phyloP scores from a whole-genome alignment of 2,113 vertebrate species.

The Bettongia penicillata region DNA sequence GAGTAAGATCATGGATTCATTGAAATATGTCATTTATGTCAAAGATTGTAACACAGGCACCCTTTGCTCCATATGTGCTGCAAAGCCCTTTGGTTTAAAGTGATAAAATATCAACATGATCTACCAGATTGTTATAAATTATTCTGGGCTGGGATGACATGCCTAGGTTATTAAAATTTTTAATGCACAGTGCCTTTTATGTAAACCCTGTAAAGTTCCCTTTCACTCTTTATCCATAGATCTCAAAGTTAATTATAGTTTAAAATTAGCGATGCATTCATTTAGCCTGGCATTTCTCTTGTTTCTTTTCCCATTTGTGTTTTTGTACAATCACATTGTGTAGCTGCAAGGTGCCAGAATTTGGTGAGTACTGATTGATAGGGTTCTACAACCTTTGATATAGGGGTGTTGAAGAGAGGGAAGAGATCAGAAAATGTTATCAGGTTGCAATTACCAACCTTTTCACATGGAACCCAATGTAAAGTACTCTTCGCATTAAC shows the following conservation, averaged over 20 bases:
- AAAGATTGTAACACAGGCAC: conserved; percentile 25
- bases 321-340: neutral
- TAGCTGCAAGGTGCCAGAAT: neutral
- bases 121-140: conserved; percentile 10
- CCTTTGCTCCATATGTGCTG: neutral
- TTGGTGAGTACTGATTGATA: neutral
- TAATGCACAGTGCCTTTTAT: neutral
- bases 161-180: neutral
- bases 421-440: neutral
- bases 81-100: conserved; percentile 19
- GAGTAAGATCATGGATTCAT: neutral
- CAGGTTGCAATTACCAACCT: neutral
- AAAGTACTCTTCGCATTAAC: neutral
- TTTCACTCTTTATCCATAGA: conserved; percentile 5
- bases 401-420: neutral
- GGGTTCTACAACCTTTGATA: neutral
- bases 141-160: neutral
- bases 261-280: neutral
- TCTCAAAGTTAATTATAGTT: conserved; percentile 3
- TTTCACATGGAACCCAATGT: neutral
- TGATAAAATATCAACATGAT: neutral
- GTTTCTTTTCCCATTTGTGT: neutral
- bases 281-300: neutral
- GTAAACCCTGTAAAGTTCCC: neutral
- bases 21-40: neutral